A percentile compares a stretch with the other conserved stretches of the same genome.
phyloP scores from a whole-genome alignment of 2,888 invertebrate species.

The Pristionchus japonicus region DNA sequence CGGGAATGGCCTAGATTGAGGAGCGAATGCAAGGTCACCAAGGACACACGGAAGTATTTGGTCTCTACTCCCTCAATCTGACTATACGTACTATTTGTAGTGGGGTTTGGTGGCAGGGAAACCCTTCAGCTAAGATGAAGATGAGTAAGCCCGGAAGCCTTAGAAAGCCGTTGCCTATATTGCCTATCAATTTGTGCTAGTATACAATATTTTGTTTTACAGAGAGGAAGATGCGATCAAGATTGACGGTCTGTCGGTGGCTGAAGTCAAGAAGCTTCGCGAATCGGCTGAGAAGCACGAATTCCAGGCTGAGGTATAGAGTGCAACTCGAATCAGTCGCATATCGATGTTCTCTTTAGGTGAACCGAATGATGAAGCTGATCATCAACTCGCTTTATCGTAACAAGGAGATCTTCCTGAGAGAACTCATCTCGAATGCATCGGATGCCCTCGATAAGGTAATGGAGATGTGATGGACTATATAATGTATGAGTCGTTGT shows the following conservation, averaged over 20 bases:
- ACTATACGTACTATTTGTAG: background rate
- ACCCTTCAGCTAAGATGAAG: background rate
- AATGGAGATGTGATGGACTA: background rate
- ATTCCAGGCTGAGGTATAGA: constrained; percentile 94
- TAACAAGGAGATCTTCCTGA: constrained; percentile 88
- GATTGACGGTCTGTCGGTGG: constrained; percentile 92
- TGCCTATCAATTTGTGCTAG: too few species aligned
- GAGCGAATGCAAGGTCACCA: background rate
- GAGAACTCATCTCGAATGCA: constrained; percentile 98
- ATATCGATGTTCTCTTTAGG: constrained; percentile 42
- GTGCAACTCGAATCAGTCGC: too few species aligned
- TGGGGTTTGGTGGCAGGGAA: background rate
- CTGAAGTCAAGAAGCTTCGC: constrained; percentile 91
- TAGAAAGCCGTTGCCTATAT: too few species aligned
- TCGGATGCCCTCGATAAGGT: constrained; percentile 96
- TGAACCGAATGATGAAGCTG: constrained; percentile 98
- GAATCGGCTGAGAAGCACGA: constrained; percentile 83
- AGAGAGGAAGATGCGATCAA: constrained; percentile 97
- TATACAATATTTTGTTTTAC: constrained; percentile 59
- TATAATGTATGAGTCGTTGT: background rate
- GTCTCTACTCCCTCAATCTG: background rate
- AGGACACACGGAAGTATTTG: background rate
- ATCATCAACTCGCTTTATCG: constrained; percentile 99
- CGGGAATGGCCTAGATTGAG: background rate
- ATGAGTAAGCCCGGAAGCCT: background rate